Conservation (phyloP, 2,888 invertebrate species). For the Geophilus truncorum region DNA sequence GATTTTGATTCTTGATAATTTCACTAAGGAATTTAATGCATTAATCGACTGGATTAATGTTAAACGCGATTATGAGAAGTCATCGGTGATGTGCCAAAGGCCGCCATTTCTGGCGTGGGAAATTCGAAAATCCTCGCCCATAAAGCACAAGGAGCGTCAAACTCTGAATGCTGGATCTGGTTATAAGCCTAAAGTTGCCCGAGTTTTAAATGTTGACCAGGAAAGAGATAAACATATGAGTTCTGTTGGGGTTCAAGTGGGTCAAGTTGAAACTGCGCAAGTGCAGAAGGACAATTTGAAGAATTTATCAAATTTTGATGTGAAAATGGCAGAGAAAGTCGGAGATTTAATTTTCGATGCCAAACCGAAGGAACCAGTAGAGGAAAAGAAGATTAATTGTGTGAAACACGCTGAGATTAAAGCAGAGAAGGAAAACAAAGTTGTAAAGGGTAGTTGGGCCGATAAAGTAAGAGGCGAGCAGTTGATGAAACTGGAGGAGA, state of each 20-base stretch:
- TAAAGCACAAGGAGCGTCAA: slow-evolving; percentile 43
- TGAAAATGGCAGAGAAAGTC: neutral
- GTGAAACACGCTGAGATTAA: neutral
- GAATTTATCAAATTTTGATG: neutral
- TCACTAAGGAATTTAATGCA: slow-evolving; percentile 87
- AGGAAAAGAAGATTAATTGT: neutral
- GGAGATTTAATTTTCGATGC: neutral
- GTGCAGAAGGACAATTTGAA: neutral
- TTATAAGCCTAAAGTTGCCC: too few relatives aligned
- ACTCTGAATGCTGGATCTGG: too few relatives aligned
- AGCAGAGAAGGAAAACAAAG: neutral
- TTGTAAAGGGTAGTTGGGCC: neutral
- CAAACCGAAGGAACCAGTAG: neutral
- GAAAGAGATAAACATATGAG: neutral
- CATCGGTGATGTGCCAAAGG: slow-evolving; percentile 56
- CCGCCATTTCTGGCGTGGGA: slow-evolving; percentile 94
- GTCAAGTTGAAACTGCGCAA: neutral
- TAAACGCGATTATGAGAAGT: slow-evolving; percentile 89
- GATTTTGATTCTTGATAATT: slow-evolving; percentile 87
- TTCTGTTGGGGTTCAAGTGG: neutral
- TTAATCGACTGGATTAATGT: slow-evolving; percentile 89
- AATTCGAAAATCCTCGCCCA: slow-evolving; percentile 79
- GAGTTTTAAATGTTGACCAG: slow-evolving; percentile 32
- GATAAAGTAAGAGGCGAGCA: neutral
- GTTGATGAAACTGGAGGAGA: neutral